Evolutionary conservation across 92 coral and sea anemone genomes (phyloP).

Genomic region (Virgularia gustaviana): DNA sequence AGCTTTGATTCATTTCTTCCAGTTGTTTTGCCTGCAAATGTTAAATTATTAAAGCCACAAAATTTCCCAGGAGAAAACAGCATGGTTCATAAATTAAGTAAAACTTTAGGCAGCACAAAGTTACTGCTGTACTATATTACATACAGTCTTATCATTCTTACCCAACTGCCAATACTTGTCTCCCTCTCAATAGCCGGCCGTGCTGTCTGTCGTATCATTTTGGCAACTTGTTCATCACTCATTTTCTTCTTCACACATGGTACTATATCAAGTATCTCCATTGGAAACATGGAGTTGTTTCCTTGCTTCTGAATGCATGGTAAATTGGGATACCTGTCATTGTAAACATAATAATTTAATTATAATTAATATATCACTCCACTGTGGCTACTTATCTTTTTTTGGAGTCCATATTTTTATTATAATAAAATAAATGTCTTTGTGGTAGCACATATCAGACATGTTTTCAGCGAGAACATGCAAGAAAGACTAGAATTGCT

Average conservation of each 20-base stretch:
- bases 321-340: conserved; percentile 47
- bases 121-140: too few species aligned
- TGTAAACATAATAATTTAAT: neutral
- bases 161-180: conserved; percentile 60
- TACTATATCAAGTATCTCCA: conserved; percentile 73
- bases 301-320: conserved; percentile 51
- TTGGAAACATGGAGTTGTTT: conserved; percentile 64
- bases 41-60: too few species aligned
- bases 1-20: conserved; percentile 42
- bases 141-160: too few species aligned
- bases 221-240: conserved; percentile 71
- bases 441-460: neutral
- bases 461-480: too few species aligned
- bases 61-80: too few species aligned
- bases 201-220: conserved; percentile 76
- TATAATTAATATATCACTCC: neutral
- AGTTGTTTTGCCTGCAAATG: conserved; percentile 59
- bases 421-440: neutral
- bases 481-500: too few species aligned
- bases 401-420: too few species aligned
- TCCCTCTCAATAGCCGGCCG: conserved; percentile 67
- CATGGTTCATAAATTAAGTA: too few species aligned
- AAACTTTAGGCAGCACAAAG: too few species aligned
- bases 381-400: too few species aligned
- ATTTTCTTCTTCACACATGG: conserved; percentile 64